Evolutionary conservation across 1,140 invertebrate genomes (phyloP).

Genomic region (Lordiphosa stackelbergi): DNA sequence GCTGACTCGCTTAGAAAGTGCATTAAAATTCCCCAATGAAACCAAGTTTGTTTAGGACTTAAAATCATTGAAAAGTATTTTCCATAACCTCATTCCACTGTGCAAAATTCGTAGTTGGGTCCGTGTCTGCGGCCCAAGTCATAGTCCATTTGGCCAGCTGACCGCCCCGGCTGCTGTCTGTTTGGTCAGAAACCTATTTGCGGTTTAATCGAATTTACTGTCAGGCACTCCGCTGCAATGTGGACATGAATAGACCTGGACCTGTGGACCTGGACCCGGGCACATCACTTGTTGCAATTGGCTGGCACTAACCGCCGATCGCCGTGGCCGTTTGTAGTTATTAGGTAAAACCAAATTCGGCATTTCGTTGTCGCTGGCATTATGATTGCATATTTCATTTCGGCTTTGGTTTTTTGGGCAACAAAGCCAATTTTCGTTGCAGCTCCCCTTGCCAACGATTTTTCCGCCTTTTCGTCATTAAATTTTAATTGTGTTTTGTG

Average conservation of each 20-base stretch:
- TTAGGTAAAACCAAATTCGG: conserved; percentile 65
- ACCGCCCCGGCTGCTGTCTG: conserved; percentile 37
- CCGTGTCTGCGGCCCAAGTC: conserved; percentile 27
- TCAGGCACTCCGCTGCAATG: conserved; percentile 50
- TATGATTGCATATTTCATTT: conserved; percentile 66
- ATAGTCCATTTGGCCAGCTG: conserved; percentile 54
- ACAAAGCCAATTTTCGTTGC: conserved; percentile 39
- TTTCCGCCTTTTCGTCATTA: conserved; percentile 74
- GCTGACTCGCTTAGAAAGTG: too few relatives aligned
- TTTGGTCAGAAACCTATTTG: conserved; percentile 67
- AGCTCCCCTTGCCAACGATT: conserved; percentile 39
- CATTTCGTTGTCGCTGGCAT: conserved; percentile 53
- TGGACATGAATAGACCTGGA: conserved; percentile 6
- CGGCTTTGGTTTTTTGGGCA: conserved; percentile 25
- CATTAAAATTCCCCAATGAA: too few relatives aligned
- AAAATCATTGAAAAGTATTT: not conserved
- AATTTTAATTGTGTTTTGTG: conserved; percentile 71
- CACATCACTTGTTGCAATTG: conserved; percentile 61
- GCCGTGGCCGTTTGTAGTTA: conserved; percentile 45
- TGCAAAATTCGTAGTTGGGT: conserved; percentile 15
- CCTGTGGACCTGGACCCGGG: conserved; percentile 37
- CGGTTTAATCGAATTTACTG: conserved; percentile 73
- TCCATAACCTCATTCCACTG: conserved; percentile 22
- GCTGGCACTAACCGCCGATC: conserved; percentile 10
- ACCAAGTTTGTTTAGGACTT: too few relatives aligned